Evolutionary conservation across 2,113 vertebrate species (phyloP), one percentile per base, ranked within the genome.

Genomic region (Osmerus mordax): DNA sequence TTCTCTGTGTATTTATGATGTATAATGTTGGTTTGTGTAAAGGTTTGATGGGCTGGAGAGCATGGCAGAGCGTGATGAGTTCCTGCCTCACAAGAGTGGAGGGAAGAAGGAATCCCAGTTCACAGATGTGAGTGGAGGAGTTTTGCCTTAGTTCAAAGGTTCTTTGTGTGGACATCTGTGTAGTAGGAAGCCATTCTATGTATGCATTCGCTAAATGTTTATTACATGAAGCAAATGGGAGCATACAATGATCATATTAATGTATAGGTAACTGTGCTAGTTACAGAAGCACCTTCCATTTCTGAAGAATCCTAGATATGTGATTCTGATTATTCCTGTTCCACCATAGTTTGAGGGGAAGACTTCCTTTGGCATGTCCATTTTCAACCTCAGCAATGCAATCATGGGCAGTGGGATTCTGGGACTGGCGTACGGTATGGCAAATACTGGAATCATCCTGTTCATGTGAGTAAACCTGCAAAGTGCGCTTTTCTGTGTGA

Each of bases 391-490:
- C 73, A 94, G 94, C 83, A 95, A 94, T 0, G 92, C 94, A 78
- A 95, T 95, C 88, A 94, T 94, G 94, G 94, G 94, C 59, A 95
- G 95, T 7, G 92, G 94, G 54, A 94, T 94, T 74, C 83, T 95
- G 72, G 94, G 93, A 67, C 84, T 94, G 76, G 91, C 94, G 0
- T 94, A 93, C 2, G 94, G 93, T 80, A 94, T 94, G 95, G 92
- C 92, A 3, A 94, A 95, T 86, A 95, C 93, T 0, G 94, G 94
- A 58, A 88, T 95, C 14, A 11, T 93, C 51, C 87, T 95, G 18
- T 95, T 96, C 80, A 70, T 94, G 94, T 95, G 82, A 94, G 94
- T 91, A 78, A 64, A 18, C 21, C 41, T 71, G 32, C 36, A 19
- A 73, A 36, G 19, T 15, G 8, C 19, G 18, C 62, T 16, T 74